Base-by-base conservation (phyloP, 2,113 vertebrate species). In the Microtus montanus region DNA sequence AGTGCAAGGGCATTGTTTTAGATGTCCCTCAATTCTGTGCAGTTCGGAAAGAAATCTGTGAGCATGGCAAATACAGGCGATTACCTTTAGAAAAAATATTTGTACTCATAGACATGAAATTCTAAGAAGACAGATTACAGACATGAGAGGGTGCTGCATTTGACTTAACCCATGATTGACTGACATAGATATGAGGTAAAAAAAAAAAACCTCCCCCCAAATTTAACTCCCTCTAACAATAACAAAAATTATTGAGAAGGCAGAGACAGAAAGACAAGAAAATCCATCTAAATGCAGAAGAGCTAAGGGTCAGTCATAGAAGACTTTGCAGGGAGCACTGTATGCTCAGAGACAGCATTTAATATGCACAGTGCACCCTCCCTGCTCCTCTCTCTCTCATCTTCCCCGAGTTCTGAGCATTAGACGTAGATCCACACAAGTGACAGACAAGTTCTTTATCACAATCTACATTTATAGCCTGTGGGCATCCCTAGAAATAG, bases 91-190 rank as follows among this genome's bases (percentile, higher is more conserved):
- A 89, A 87, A 28, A 17, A 44, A 47, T 83, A 0, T 68, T 92
- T 75, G 75, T 22, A 22, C 73, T 86, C 61, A 80, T 41, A 44
- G 49, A 49, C 22, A 28, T 11, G 3, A 63, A 73, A 87, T 68
- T 83, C 61, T 54, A 74, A 66, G 49, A 70, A 41, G 38, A n/a
- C 35, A 93, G 68, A 74, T 75, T 77, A 73, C 92, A 93, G 80
- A 1, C 13, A 94, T 35, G 49, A 47, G 8, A 94, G 35, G 64
- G 15, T 82, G 5, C 7, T 33, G 22, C 20, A 28, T 24, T 47
- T 86, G 74, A 1, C 24, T 91, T 73, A 63, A 73, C 17, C 22
- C 8, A 11, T 2, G 41, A 47, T 26, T 68, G 94, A 64, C 7
- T n/a, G 44, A 74, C 89, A 14, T 26, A 38, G 7, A n/a, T 20